Evolutionary conservation across 2,797 vertebrate genomes (phyloP), one percentile per base, ranked within the genome.

Genomic region (Cyclopterus lumpus): DNA sequence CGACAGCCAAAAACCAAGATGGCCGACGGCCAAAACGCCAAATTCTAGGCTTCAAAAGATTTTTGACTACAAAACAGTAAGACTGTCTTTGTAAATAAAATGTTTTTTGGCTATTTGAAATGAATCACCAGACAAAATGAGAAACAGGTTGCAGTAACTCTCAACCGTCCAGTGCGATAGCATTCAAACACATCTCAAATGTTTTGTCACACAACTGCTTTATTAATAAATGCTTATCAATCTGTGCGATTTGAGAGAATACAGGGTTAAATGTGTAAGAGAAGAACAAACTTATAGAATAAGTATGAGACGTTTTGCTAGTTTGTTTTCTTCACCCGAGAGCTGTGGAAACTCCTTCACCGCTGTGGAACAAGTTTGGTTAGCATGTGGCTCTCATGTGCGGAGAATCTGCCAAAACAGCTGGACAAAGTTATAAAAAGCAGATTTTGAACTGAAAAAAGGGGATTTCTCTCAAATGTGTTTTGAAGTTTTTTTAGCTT

Each of bases 141-240:
- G 26, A 67, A 71, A 67, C 67, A 72, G n/a, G 60, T 62, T 34
- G 42, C 9, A 22, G 62, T 70, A 32, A 53, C 61, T 58, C 59
- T 59, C 15, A 78, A 53, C 62, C 81, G 82, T 79, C 60, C 79
- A 82, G 53, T 63, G 34, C 58, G 60, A n/a, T n/a, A 28, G 55
- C 32, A 46, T n/a, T 53, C 46, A 68, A 71, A 61, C 22, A 3
- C 34, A 30, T 42, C 34, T 40, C 10, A 6, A 65, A 75, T 14
- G 46, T 32, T 42, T 26, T 16, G 42, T 53, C 22, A 5, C 22
- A 40, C 38, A 55, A 20, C 40, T 30, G 6, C 11, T 40, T 40
- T 40, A 12, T 40, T 40, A 12, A 40, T 40, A 71, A 20, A 26
- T 14, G 24, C 26, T 16, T 11, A 36, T n/a, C 24, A 5, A 30